Conservation (phyloP, 2,797 vertebrate genomes). For the Hemitrygon akajei region DNA sequence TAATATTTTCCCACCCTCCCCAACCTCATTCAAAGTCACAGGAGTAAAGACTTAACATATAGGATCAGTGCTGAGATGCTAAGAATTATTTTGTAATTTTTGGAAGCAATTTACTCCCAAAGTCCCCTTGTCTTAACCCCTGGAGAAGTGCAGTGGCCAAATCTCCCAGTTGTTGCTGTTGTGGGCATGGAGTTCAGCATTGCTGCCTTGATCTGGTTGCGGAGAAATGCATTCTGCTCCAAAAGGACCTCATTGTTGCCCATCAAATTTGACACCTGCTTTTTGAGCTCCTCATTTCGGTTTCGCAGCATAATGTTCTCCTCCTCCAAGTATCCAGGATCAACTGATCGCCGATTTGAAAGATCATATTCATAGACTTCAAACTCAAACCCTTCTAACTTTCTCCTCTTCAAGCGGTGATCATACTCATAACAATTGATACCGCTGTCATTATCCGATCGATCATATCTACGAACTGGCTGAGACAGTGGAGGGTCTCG, state of each 20-base stretch:
- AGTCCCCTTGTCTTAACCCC: conserved; percentile 20
- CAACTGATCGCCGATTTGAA: not conserved
- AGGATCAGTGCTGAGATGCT: conserved; percentile 4
- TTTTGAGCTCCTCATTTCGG: conserved; percentile 36
- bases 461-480: not conserved
- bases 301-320: conserved; percentile 38
- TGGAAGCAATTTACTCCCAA: conserved; percentile 31
- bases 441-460: conserved; percentile 17
- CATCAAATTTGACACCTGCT: conserved; percentile 37
- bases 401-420: conserved; percentile 33
- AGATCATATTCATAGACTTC: not conserved
- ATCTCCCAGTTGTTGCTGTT: conserved; percentile 3
- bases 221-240: conserved; percentile 38
- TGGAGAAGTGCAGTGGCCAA: conserved; percentile 18
- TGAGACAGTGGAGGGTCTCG: not conserved
- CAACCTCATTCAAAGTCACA: not conserved
- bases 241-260: conserved; percentile 37
- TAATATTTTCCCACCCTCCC: not conserved
- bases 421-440: conserved; percentile 19
- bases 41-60: not conserved
- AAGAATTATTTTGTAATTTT: conserved; percentile 8
- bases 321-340: conserved; percentile 33
- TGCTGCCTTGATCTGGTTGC: conserved; percentile 35
- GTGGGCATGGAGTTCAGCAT: conserved; percentile 23
- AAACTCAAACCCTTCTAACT: conserved; percentile 31